Evolutionary conservation across 2,797 vertebrate genomes (phyloP), one percentile per base, ranked within the genome.

Genomic region (Setipinna tenuifilis): DNA sequence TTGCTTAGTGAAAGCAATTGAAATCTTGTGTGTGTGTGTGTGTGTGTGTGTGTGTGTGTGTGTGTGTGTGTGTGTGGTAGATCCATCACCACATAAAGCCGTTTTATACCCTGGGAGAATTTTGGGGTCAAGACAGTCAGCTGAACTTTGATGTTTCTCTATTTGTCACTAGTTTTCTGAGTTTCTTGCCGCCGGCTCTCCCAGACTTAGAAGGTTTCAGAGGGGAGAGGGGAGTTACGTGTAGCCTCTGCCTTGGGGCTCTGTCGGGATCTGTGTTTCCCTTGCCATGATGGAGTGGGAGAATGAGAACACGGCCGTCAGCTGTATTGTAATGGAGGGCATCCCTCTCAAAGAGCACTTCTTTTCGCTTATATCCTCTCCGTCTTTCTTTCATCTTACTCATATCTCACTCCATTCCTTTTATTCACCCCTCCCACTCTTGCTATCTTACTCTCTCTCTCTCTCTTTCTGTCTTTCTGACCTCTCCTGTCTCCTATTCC

Each of bases 271-370:
- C n/a, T 11, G 62, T 75, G 35, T 57, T 87, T 44, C n/a, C 10
- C 2, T 65, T 59, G 54, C 48, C 81, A 85, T 86, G 85, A 87
- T 65, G 54, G 84, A 85, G 83, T 82, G 80, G 80, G 78, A 84
- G 12, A 84, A 86, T 84, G 83, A 88, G 83, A 88, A 59, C 81
- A 75, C 46, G 41, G 92, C 93, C 90, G 89, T 86, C 85, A 91
- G 92, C 89, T 84, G 86, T 90, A 90, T 90, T 90, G 82, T 83
- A 87, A 84, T 87, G 80, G 48, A 85, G 41, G 50, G 80, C 35
- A 44, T 78, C 19, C 71, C 35, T 44, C 71, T 78, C 35, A 57
- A 80, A 44, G 65, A 25, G 23, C 31, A 11, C 44, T 46, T 17
- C 80, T 57, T 54, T 82, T 83, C 84, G 59, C 71, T 58, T n/a